These are phyloP conservation scores for Phoeniculus purpureus DNA, from an alignment of 2,797 vertebrate genomes.

Conservation along the genomic window DNA sequence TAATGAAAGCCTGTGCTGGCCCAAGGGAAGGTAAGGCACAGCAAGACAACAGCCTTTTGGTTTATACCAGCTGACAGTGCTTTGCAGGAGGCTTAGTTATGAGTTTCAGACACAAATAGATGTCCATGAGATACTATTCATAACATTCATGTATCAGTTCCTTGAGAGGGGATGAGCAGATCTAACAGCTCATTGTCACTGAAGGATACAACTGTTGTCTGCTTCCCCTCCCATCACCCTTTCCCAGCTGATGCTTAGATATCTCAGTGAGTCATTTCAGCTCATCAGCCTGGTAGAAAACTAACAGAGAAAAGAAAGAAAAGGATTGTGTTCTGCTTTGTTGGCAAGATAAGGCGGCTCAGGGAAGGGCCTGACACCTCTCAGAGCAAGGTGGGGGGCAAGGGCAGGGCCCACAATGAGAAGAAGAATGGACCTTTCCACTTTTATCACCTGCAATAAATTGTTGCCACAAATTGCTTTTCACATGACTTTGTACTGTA, in stretches of 20 bases:
- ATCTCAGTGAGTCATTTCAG: neutral
- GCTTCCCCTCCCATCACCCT: neutral
- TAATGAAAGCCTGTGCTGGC: neutral
- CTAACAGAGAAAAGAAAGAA: neutral
- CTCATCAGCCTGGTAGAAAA: neutral
- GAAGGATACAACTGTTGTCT: neutral
- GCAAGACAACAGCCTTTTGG: neutral
- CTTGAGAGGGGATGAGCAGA: neutral
- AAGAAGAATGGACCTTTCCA: neutral
- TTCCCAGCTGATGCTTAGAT: neutral
- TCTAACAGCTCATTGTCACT: neutral
- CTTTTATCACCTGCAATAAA: neutral
- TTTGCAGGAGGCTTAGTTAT: slow-evolving; percentile 1
- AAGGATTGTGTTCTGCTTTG: neutral
- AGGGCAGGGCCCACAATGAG: neutral
- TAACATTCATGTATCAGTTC: neutral
- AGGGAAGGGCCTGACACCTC: neutral
- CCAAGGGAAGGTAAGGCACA: neutral
- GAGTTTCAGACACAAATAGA: neutral
- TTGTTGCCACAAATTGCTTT: neutral
- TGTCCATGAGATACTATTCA: neutral
- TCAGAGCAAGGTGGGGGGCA: neutral
- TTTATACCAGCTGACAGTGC: neutral
- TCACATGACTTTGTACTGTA: neutral
- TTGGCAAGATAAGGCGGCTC: neutral